Percentiles rank a stretch among this genome's conserved stretches.
Evolutionary conservation across 1,140 invertebrate genomes (phyloP).

Genomic region (Euwallacea fornicatus): DNA sequence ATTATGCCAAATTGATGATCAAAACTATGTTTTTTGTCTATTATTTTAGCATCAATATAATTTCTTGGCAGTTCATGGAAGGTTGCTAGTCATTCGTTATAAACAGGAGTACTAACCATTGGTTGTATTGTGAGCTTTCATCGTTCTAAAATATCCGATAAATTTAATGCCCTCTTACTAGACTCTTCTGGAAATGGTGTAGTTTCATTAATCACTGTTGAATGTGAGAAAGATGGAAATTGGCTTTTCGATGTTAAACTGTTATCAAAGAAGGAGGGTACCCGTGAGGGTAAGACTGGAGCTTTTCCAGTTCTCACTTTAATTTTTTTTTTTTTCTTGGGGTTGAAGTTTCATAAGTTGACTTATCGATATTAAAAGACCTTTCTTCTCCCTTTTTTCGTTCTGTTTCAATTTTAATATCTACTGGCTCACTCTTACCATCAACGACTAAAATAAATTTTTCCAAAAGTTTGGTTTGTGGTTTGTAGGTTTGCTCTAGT

Average conservation of each 20-base stretch:
- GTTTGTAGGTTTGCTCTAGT: background rate
- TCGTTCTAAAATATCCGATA: constrained; percentile 22
- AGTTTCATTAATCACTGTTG: constrained; percentile 15
- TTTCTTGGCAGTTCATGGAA: constrained; percentile 16
- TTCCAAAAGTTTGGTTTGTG: constrained; percentile 1
- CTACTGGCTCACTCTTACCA: constrained; percentile 9
- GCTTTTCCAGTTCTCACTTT: constrained; percentile 13
- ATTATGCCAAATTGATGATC: constrained; percentile 36
- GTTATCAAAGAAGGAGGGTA: constrained; percentile 13
- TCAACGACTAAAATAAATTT: constrained; percentile 6
- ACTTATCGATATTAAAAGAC: constrained; percentile 3
- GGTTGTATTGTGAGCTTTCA: background rate
- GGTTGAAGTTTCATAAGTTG: background rate
- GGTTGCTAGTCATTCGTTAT: constrained; percentile 11
- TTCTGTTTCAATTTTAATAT: constrained; percentile 11
- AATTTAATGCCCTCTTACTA: background rate
- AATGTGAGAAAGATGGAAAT: constrained; percentile 1
- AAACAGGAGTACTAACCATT: constrained; percentile 1
- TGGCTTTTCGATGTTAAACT: background rate
- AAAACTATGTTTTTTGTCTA: constrained; percentile 12
- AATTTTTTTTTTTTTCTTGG: constrained; percentile 1
- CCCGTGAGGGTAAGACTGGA: constrained; percentile 4
- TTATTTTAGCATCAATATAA: constrained; percentile 18
- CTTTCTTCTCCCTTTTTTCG: background rate
- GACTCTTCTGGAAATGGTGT: background rate